Conservation (phyloP, 1,140 invertebrate species). For the Chlorops oryzae region DNA sequence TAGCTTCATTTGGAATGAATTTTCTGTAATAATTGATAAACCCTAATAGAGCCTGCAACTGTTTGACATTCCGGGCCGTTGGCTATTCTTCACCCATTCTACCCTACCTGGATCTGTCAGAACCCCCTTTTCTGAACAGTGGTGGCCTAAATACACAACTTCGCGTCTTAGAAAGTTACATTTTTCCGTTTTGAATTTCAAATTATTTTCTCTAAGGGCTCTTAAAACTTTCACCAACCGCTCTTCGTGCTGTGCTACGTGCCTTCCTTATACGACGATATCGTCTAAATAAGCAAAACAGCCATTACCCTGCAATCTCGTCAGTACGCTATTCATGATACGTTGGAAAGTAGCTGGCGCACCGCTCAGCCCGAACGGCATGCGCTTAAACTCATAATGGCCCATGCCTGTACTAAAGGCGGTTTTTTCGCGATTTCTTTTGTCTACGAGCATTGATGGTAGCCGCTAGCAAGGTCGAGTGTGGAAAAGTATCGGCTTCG, state of each 20-base stretch:
- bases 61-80: too few species aligned
- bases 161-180: constrained; percentile 33
- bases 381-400: constrained; percentile 43
- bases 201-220: constrained; percentile 24
- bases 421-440: constrained; percentile 46
- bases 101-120: constrained; percentile 22
- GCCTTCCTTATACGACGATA: constrained; percentile 38
- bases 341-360: constrained; percentile 49
- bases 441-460: constrained; percentile 51
- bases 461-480: constrained; percentile 49
- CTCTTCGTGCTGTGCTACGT: constrained; percentile 34
- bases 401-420: constrained; percentile 45
- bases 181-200: constrained; percentile 36
- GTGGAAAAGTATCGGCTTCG: constrained; percentile 47
- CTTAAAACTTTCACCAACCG: constrained; percentile 37
- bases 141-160: constrained; percentile 32
- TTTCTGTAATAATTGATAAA: constrained; percentile 19
- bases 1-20: constrained; percentile 16
- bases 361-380: constrained; percentile 49
- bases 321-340: constrained; percentile 43
- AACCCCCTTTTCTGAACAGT: constrained; percentile 26
- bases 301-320: constrained; percentile 28
- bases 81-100: too few species aligned
- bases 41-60: constrained; percentile 24
- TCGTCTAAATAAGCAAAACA: constrained; percentile 49